These are phyloP conservation scores for Dipodomys stephensi DNA, from an alignment of 2,113 vertebrate genomes.

Conservation along the genomic window DNA sequence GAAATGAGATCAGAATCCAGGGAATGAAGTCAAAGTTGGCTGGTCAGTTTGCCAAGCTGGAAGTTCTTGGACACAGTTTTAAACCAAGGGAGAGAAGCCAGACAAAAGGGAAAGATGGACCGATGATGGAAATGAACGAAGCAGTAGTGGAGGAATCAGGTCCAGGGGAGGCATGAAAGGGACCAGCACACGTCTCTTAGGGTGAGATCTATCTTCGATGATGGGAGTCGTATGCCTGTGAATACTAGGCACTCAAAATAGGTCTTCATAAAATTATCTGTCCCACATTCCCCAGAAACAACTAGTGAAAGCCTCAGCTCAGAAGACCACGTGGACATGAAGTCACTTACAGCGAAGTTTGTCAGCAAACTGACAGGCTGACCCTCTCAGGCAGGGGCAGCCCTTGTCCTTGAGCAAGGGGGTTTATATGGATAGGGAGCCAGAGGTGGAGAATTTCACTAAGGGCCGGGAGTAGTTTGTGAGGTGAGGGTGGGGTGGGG, in stretches of 20 bases:
- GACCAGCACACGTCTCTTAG: neutral
- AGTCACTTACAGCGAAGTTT: too few species aligned
- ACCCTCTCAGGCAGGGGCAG: too few species aligned
- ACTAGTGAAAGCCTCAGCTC: too few species aligned
- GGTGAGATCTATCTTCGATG: neutral
- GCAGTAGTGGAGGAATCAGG: neutral
- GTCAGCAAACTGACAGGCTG: too few species aligned
- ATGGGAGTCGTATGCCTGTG: neutral
- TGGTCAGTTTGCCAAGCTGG: constrained; percentile 54
- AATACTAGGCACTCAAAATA: neutral
- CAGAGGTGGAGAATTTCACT: too few species aligned
- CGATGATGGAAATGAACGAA: neutral
- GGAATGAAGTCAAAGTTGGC: constrained; percentile 61
- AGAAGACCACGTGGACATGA: too few species aligned
- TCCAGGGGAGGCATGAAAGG: neutral
- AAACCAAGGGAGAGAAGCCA: constrained; percentile 35
- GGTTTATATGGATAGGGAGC: too few species aligned
- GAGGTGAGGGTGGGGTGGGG: too few species aligned
- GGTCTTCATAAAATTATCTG: neutral
- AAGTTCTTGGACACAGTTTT: constrained; percentile 28
- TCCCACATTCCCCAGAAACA: neutral
- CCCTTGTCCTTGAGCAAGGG: too few species aligned
- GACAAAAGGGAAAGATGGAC: neutral
- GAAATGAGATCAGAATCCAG: constrained; percentile 60
- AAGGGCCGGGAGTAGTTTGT: too few species aligned